Evolutionary conservation across 2,113 vertebrate species (phyloP).

Genomic region (Cricetomys ansorgei): DNA sequence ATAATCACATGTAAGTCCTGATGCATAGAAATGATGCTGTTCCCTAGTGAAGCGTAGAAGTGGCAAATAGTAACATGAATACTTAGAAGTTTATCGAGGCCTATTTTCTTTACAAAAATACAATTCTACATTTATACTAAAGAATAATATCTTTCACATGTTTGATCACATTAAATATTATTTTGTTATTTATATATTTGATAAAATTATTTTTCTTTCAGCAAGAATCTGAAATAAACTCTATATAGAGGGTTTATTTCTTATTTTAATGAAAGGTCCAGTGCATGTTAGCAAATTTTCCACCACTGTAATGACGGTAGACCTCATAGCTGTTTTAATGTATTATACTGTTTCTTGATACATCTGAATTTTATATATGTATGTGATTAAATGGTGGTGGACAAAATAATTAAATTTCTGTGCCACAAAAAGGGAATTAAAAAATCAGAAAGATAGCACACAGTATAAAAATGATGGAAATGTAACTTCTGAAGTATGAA

Average conservation of each 20-base stretch:
- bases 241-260: too few relatives aligned
- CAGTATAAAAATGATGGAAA: background rate
- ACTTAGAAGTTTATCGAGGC: background rate
- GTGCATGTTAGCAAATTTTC: background rate
- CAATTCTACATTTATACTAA: background rate
- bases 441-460: background rate
- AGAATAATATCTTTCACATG: background rate
- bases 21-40: background rate
- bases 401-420: background rate
- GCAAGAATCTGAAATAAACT: background rate
- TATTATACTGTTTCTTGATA: background rate
- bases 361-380: background rate
- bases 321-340: background rate
- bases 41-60: background rate
- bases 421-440: background rate
- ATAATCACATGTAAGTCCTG: background rate
- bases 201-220: background rate
- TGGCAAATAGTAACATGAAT: background rate
- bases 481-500: background rate
- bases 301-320: background rate
- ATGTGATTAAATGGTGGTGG: background rate
- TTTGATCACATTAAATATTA: background rate
- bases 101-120: background rate
- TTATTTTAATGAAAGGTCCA: too few relatives aligned
- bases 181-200: background rate